phyloP scores from a whole-genome alignment of 2,113 vertebrate species.

The Tinamus guttatus region DNA sequence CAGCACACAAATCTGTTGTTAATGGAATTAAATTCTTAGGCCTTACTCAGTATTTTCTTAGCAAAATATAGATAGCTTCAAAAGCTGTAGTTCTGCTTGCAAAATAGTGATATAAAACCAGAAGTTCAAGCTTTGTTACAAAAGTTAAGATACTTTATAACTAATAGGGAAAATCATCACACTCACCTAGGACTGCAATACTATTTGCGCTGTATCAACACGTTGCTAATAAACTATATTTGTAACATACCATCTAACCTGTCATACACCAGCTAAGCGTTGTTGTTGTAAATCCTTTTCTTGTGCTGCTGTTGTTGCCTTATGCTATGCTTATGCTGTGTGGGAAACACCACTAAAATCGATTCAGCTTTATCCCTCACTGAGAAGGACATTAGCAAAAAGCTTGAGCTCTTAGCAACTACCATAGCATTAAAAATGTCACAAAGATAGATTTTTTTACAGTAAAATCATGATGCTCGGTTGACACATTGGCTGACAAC shows the following conservation, averaged over 20 bases:
- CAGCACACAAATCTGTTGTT: background rate
- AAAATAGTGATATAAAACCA: background rate
- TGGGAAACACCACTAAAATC: background rate
- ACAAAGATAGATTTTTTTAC: background rate
- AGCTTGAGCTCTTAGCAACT: background rate
- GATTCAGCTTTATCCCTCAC: background rate
- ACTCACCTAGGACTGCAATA: background rate
- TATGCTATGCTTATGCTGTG: background rate
- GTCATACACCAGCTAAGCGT: background rate
- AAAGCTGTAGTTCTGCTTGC: background rate
- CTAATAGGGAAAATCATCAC: background rate
- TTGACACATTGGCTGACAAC: background rate
- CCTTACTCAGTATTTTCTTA: background rate
- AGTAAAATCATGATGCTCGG: background rate
- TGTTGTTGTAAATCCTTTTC: background rate
- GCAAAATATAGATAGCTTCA: background rate
- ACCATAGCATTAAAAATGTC: background rate
- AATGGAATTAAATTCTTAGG: background rate
- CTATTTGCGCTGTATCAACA: background rate
- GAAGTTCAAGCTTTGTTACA: background rate
- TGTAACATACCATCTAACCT: background rate
- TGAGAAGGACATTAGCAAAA: background rate
- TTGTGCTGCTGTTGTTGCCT: background rate
- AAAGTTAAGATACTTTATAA: background rate
- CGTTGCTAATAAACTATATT: background rate